Evolutionary conservation across 2,797 vertebrate genomes (phyloP).

Genomic region (Sebastes elongatus): DNA sequence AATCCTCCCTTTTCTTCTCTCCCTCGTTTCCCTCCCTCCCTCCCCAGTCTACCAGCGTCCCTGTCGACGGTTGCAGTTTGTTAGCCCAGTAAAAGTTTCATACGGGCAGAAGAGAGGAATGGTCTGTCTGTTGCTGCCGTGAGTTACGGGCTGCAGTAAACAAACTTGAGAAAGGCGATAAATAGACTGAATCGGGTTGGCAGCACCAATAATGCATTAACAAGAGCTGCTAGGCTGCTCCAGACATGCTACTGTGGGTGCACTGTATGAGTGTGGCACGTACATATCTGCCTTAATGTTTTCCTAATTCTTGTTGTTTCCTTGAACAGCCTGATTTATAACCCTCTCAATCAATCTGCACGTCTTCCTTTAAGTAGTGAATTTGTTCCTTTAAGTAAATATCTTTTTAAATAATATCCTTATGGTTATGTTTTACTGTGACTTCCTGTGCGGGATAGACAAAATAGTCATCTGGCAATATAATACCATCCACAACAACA

Average conservation of each 20-base stretch:
- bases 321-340: not conserved
- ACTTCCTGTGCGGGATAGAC: not conserved
- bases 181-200: slow-evolving; percentile 70
- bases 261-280: not conserved
- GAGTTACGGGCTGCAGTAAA: slow-evolving; percentile 78
- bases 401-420: not conserved
- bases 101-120: slow-evolving; percentile 71
- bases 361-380: not conserved
- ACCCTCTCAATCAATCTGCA: not conserved
- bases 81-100: slow-evolving; percentile 82
- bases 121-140: slow-evolving; percentile 69
- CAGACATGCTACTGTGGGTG: slow-evolving; percentile 12
- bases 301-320: not conserved
- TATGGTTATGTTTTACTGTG: not conserved
- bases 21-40: slow-evolving; percentile 3
- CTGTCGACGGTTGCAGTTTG: slow-evolving; percentile 71
- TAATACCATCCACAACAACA: not conserved
- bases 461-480: not conserved
- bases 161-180: slow-evolving; percentile 75
- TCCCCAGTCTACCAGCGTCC: slow-evolving; percentile 16
- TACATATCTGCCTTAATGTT: not conserved
- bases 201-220: slow-evolving; percentile 71
- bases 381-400: not conserved
- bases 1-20: slow-evolving; percentile 66
- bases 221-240: slow-evolving; percentile 36